Evolutionary conservation across 2,888 invertebrate genomes (phyloP).

Genomic region (Ptychoptera contaminata): DNA sequence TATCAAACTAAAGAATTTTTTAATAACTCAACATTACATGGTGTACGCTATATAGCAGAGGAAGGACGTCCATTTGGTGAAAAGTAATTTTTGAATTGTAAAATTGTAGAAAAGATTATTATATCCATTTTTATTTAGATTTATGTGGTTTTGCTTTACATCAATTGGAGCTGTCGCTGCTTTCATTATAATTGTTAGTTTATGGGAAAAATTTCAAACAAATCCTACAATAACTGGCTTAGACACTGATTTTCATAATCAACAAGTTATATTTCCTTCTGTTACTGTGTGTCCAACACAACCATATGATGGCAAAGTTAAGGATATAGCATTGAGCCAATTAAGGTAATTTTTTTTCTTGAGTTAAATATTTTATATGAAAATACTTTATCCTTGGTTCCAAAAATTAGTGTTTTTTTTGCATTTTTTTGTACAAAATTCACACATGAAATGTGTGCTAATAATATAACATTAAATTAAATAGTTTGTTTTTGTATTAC

Average conservation of each 20-base stretch:
- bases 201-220: constrained; percentile 72
- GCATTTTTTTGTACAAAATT: too few species aligned
- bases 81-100: constrained; percentile 38
- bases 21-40: constrained; percentile 60
- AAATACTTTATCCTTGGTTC: too few species aligned
- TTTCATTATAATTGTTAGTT: constrained; percentile 55
- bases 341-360: constrained; percentile 24
- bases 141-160: constrained; percentile 67
- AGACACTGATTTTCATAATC: constrained; percentile 67
- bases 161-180: constrained; percentile 52
- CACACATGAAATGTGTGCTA: too few species aligned
- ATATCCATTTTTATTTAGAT: too few species aligned
- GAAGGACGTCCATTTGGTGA: constrained; percentile 57
- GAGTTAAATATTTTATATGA: too few species aligned
- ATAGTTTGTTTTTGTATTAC: background rate
- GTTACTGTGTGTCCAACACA: constrained; percentile 46
- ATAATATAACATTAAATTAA: background rate
- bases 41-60: constrained; percentile 64
- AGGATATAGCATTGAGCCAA: constrained; percentile 18
- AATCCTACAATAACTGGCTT: constrained; percentile 69
- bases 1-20: constrained; percentile 61
- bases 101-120: background rate
- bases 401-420: too few species aligned
- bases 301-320: constrained; percentile 31
- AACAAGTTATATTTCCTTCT: constrained; percentile 62